These are phyloP conservation scores for Melanotaenia duboulayi DNA, from an alignment of 2,113 vertebrate species.

Conservation along the genomic window DNA sequence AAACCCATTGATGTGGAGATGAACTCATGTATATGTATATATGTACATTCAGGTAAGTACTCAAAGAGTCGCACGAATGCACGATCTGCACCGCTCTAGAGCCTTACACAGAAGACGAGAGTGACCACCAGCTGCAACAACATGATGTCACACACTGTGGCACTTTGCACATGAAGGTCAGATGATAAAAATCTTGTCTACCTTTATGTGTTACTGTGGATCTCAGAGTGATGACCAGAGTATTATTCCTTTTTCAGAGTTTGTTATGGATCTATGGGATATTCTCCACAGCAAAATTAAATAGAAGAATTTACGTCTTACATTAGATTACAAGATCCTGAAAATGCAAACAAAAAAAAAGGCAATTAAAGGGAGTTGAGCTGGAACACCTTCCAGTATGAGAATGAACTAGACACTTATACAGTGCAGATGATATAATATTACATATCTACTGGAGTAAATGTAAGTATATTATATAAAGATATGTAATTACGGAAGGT, in stretches of 20 bases:
- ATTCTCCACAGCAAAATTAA: conserved; percentile 13
- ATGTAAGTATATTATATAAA: no score
- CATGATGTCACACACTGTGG: conserved; percentile 36
- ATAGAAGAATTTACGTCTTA: neutral
- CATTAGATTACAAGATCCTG: no score
- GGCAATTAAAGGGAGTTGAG: neutral
- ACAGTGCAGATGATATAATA: no score
- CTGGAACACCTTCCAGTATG: no score
- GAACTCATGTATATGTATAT: neutral
- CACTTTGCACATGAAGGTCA: conserved; percentile 44
- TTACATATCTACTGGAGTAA: no score
- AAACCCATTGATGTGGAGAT: conserved; percentile 26
- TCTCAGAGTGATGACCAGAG: conserved; percentile 20
- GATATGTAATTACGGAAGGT: no score
- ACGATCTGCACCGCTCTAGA: neutral
- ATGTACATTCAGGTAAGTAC: conserved; percentile 14
- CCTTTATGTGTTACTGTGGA: conserved; percentile 45
- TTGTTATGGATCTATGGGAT: neutral
- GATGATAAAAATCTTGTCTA: conserved; percentile 27
- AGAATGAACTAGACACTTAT: no score
- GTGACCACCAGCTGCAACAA: neutral
- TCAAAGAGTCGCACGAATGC: neutral
- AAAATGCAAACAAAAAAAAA: neutral
- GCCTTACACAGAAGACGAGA: neutral
- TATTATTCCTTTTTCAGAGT: conserved; percentile 14